Evolutionary conservation across 2,888 invertebrate species (phyloP).

Genomic region (Crematogaster levior): DNA sequence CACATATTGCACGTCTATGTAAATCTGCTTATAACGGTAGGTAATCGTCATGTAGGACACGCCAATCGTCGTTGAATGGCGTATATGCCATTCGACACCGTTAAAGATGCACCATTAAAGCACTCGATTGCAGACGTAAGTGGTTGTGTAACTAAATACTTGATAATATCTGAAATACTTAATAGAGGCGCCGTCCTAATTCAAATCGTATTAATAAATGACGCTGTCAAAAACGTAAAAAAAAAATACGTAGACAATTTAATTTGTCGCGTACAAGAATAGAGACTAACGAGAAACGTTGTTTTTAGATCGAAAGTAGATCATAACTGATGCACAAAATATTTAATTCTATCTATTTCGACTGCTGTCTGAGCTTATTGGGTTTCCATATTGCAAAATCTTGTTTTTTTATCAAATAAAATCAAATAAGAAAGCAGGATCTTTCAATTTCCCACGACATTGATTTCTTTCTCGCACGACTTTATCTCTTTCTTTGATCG

Average conservation of each 20-base stretch:
- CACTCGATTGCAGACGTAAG: not conserved
- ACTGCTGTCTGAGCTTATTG: not conserved
- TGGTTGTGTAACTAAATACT: not conserved
- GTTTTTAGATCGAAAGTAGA: not conserved
- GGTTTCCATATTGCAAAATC: not conserved
- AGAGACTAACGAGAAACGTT: not conserved
- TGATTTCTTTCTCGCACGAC: not conserved
- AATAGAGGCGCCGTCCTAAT: not conserved
- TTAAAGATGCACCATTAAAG: conserved; percentile 32
- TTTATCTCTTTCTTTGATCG: not conserved
- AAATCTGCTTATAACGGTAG: conserved; percentile 44
- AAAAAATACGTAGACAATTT: not conserved
- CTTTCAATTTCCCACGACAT: not conserved
- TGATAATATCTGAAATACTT: not conserved
- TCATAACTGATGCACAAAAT: not conserved
- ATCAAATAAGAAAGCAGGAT: not conserved
- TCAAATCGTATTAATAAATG: not conserved
- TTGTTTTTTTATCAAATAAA: not conserved
- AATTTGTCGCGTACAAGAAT: not conserved
- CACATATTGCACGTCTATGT: conserved; percentile 45
- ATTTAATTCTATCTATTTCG: not conserved
- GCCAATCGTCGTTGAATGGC: conserved; percentile 24
- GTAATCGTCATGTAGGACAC: conserved; percentile 47
- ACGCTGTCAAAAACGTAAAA: too few species aligned
- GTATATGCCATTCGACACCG: not conserved